Evolutionary conservation across 2,888 invertebrate species (phyloP), one percentile per base, ranked within the genome.

Genomic region (Drosophila testacea): DNA sequence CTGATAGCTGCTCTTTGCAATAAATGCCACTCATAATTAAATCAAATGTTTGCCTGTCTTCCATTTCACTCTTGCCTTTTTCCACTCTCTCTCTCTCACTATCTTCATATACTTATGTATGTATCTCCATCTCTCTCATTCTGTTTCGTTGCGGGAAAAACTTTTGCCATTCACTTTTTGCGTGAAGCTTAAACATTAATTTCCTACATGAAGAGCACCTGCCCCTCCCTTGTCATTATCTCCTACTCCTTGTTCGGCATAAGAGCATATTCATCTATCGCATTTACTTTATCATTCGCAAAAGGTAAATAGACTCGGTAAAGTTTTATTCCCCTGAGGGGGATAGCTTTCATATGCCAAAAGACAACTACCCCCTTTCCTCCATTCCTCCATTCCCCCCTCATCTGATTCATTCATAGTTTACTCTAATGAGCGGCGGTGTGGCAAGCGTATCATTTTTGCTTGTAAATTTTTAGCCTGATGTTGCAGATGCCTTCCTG

Each of bases 11-110:
- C 87, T 84, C 81, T 83, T 76, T 72, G 89, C 89, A 79, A 91
- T 91, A 91, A 91, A 91, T 92, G 91, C 92, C 91, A 91, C 92
- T 91, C 92, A 91, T 91, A 91, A 91, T 91, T 92, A 91, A 91
- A 91, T 91, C 92, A 91, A 91, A 88, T 87, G 89, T 88, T 84
- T 89, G 77, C 73, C 87, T 73, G 84, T 67, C 77, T 71, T 44
- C 64, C 69, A 66, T 48, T 61, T 63, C 44, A 30, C 62, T 69
- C 68, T 32, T 59, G 6, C 56, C 27, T 47, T 50, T 3, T 44
- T 11, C 11, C 41, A 3, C 39, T 22, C 44, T 59, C 47, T 10
- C 22, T 52, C 22, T 22, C 22, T 3, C 22, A 22, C 22, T 22
- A 22, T 22, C 22, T 22, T 22, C 22, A 22, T 3, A 22, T 22